These are phyloP conservation scores for Periphyllus acericola DNA, from an alignment of 2,888 invertebrate species.

Conservation along the genomic window DNA sequence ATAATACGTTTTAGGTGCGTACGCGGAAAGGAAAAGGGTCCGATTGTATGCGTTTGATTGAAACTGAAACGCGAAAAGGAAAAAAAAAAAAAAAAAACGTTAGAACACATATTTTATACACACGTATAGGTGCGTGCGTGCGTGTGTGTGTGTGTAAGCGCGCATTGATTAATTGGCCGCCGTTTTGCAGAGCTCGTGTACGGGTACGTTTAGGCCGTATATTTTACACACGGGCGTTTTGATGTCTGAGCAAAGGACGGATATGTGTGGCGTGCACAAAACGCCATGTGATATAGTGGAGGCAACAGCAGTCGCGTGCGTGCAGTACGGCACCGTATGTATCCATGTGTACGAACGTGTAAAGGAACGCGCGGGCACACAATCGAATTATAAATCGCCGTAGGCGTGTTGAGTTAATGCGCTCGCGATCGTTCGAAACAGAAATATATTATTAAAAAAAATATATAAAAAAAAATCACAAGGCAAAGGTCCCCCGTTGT, in stretches of 20 bases:
- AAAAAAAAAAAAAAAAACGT: background rate
- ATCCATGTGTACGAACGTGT: background rate
- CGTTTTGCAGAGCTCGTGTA: constrained; percentile 14
- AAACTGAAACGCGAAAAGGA: constrained; percentile 11
- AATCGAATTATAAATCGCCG: constrained; percentile 56
- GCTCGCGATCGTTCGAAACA: constrained; percentile 27
- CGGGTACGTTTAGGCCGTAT: constrained; percentile 14
- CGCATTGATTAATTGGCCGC: constrained; percentile 41
- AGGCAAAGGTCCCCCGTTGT: background rate
- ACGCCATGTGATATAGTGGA: no score
- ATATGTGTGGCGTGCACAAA: background rate
- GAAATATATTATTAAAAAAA: background rate
- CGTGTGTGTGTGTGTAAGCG: background rate
- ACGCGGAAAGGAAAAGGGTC: constrained; percentile 27
- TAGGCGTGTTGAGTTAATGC: constrained; percentile 54
- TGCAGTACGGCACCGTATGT: background rate
- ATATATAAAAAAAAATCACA: background rate
- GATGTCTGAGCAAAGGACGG: constrained; percentile 21
- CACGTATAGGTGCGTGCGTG: background rate
- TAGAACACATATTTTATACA: background rate
- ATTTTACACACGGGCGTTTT: constrained; percentile 24
- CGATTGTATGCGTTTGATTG: constrained; percentile 12
- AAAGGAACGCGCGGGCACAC: background rate
- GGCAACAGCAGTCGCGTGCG: background rate
- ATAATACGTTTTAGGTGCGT: background rate